Conservation (phyloP, 2,888 invertebrate species). For the Coenonympha arcania region DNA sequence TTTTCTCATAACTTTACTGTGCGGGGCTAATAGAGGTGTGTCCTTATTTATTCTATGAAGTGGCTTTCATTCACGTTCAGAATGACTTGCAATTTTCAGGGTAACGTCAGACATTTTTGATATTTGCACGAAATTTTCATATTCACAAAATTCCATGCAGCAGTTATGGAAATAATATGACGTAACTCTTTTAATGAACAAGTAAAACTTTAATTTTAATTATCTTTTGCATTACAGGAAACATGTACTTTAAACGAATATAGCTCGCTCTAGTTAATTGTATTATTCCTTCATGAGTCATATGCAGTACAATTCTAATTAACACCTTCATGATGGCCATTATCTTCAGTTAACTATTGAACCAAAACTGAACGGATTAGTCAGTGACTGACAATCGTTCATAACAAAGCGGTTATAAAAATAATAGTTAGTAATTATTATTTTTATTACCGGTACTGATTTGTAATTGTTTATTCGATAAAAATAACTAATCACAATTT, state of each 20-base stretch:
- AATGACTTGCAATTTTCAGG: too few species aligned
- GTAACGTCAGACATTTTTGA: too few species aligned
- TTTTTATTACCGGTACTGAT: too few species aligned
- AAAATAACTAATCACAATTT: too few species aligned
- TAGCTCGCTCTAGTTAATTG: neutral
- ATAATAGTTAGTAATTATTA: neutral
- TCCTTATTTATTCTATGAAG: too few species aligned
- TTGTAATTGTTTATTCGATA: too few species aligned
- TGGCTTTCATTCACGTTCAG: too few species aligned
- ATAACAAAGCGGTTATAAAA: too few species aligned
- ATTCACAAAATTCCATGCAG: neutral
- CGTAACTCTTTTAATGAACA: too few species aligned
- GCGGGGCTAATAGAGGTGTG: neutral
- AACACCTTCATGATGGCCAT: neutral
- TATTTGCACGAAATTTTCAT: neutral
- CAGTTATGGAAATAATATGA: neutral
- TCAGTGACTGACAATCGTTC: neutral
- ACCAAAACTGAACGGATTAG: neutral
- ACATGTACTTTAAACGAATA: neutral
- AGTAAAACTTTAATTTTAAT: neutral
- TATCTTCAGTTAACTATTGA: neutral
- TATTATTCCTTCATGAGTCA: neutral
- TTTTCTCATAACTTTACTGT: too few species aligned
- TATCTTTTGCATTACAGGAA: neutral
- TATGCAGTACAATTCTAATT: neutral